Evolutionary conservation across 2,888 invertebrate genomes (phyloP).

Genomic region (Phymatocera aterrima): DNA sequence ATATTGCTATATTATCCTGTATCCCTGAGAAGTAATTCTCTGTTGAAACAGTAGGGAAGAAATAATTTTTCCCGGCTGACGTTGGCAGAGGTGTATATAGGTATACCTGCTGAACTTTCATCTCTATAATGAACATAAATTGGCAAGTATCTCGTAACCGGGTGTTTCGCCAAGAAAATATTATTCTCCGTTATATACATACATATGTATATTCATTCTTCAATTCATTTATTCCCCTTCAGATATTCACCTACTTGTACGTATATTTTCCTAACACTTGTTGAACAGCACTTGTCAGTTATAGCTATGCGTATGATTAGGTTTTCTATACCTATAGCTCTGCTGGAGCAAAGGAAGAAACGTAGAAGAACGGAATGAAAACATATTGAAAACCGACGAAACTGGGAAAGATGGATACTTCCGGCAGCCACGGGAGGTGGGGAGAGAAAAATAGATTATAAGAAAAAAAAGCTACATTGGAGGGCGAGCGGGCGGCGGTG

Average conservation of each 20-base stretch:
- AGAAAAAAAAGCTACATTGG: background rate
- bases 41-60: background rate
- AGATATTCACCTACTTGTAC: background rate
- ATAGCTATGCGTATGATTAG: too few species aligned
- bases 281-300: background rate
- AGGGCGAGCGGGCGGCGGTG: conserved; percentile 47
- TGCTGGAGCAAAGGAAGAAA: background rate
- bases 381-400: background rate
- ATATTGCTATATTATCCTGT: too few species aligned
- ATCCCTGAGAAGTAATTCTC: background rate
- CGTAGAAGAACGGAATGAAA: background rate
- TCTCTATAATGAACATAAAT: background rate
- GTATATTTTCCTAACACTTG: conserved; percentile 8
- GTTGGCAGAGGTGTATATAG: too few species aligned
- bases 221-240: background rate
- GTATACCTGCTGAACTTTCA: background rate
- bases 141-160: background rate
- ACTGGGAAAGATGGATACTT: background rate
- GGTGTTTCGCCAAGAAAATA: background rate
- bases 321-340: background rate
- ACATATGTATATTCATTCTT: background rate
- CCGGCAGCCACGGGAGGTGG: background rate
- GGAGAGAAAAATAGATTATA: background rate
- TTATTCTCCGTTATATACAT: conserved; percentile 12
- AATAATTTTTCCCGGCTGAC: background rate